These are phyloP conservation scores for Lepus europaeus DNA, from an alignment of 2,113 vertebrate genomes.

Conservation along the genomic window DNA sequence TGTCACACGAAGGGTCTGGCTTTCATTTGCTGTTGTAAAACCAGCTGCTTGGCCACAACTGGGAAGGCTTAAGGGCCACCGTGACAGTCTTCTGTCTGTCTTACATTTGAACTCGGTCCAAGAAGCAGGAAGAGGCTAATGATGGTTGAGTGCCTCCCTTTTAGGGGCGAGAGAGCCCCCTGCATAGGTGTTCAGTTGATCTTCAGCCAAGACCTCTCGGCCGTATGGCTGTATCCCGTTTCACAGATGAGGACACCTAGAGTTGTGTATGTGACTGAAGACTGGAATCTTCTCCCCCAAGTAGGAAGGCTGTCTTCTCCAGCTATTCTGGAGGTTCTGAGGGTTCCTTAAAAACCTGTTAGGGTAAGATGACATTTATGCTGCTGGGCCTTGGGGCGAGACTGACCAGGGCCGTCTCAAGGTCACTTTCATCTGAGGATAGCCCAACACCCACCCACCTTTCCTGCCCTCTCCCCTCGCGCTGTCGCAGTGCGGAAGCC, in stretches of 20 bases:
- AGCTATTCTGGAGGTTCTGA: not conserved
- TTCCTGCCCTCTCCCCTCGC: not conserved
- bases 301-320: not conserved
- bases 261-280: not conserved
- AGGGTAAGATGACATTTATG: not conserved
- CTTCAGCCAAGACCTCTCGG: not conserved
- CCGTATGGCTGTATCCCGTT: not conserved
- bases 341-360: not conserved
- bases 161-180: not conserved
- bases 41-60: not conserved
- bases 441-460: not conserved
- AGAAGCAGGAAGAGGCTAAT: not conserved
- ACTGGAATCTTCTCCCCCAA: not conserved
- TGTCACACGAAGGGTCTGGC: not conserved
- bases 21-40: conserved; percentile 34
- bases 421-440: not conserved
- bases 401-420: not conserved
- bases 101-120: not conserved
- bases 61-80: not conserved
- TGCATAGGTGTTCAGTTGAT: not conserved
- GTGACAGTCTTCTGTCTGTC: not conserved
- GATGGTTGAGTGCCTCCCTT: not conserved
- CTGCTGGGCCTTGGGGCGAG: not conserved
- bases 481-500: not conserved
- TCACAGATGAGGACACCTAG: not conserved